These are phyloP conservation scores for Pristionchus mayeri DNA, from an alignment of 2,888 invertebrate genomes.

Conservation along the genomic window DNA sequence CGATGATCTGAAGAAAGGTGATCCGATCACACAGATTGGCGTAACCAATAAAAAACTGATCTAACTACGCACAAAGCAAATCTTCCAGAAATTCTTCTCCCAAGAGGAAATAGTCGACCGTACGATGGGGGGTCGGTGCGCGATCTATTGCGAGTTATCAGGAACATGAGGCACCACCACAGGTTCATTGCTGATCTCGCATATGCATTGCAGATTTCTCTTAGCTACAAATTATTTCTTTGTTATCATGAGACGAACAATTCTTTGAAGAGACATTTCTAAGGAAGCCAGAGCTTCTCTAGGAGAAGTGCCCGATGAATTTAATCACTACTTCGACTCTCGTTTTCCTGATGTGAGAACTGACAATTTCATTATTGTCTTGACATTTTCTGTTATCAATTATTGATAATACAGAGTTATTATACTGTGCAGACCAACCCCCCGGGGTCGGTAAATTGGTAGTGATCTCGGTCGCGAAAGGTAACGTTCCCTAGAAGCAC, in stretches of 20 bases:
- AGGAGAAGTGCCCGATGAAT: conserved; percentile 90
- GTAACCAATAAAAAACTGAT: too few species aligned
- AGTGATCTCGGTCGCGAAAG: too few species aligned
- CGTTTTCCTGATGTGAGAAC: conserved; percentile 84
- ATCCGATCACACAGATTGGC: too few species aligned
- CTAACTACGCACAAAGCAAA: too few species aligned
- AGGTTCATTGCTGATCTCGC: too few species aligned
- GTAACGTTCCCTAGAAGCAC: too few species aligned
- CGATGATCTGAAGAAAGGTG: conserved; percentile 84
- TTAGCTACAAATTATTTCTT: not conserved
- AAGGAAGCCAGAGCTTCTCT: conserved; percentile 86
- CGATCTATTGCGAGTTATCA: conserved; percentile 91
- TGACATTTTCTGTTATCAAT: too few species aligned
- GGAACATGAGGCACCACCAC: conserved; percentile 85
- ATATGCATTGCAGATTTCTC: too few species aligned
- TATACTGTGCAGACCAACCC: too few species aligned
- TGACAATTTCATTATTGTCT: not conserved
- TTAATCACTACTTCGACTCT: conserved; percentile 90
- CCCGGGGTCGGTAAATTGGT: too few species aligned
- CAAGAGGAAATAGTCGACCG: conserved; percentile 84
- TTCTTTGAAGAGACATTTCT: conserved; percentile 84
- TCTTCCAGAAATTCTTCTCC: not conserved
- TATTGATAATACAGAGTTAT: too few species aligned
- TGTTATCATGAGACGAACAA: not conserved
- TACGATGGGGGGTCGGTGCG: conserved; percentile 89